Evolutionary conservation across 2,113 vertebrate species (phyloP), one percentile per base, ranked within the genome.

Genomic region (Heloderma charlesbogerti): DNA sequence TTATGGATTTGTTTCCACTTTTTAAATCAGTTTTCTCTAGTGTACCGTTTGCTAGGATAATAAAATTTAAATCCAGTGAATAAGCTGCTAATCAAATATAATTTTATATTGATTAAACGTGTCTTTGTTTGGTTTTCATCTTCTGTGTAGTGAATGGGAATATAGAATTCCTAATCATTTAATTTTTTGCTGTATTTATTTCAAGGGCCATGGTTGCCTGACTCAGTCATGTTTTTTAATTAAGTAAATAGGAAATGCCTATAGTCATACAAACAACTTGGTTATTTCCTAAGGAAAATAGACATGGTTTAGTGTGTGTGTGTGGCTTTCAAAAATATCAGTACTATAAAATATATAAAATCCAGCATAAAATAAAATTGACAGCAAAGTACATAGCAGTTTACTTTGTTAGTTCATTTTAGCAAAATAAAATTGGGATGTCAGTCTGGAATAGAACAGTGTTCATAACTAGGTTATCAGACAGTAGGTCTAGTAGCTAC

Each of bases 1-100:
- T 90, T 37, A 93, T 93, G 87, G 93, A 94, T 89, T 48, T 88
- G 13, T 95, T 96, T 95, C 88, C 94, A 90, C 93, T 96, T 96
- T 93, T 90, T 92, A 88, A 87, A 94, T 94, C 3, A 2, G 77
- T 96, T 95, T 84, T 94, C 94, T 94, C 77, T 95, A 96, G 89
- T 69, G 45, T 96, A 95, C 91, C 54, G 86, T 87, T 92, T 94
- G 43, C 90, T 94, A 93, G 90, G 90, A 91, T 96, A 94, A 96
- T 95, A 95, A 96, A 94, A 93, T 40, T 86, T 88, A 92, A 88
- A 51, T 86, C 91, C 86, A 86, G 16, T 67, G 51, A 88, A 93
- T 93, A 80, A 66, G 91, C 84, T 90, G n/a, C 71, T 94, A 81
- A 80, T 78, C 85, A 93, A 40, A 43, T 92, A 89, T 15, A 4